Base-by-base conservation (phyloP, 35 echinoderm and acorn worm species). In the Ophiothrix spiculata region DNA sequence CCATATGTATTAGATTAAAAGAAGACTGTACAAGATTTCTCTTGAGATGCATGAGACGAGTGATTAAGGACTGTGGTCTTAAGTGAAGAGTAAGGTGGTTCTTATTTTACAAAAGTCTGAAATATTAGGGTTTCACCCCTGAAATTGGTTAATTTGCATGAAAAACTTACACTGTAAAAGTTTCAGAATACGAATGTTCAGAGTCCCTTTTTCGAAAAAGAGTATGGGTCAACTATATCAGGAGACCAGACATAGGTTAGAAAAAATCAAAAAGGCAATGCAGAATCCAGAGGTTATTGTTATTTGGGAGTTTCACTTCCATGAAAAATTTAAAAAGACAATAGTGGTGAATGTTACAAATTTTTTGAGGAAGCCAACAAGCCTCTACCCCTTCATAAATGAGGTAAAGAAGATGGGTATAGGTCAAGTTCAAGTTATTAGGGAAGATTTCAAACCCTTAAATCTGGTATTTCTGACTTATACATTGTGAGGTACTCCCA, bases 351-450 rank as follows among this genome's bases (percentile, higher is more conserved):
- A 15, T 15, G 16, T 4, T 25, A 2, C 1, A 2, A 69, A n/a
- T 25, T 69, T 25, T 15, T 69, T 69, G 25, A 6, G 1, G 60
- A n/a, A n/a, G 60, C 60, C 60, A 69, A 25, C 25, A 69, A 81
- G 60, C 35, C 77, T 90, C 39, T 90, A 90, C 38, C 88, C 88
- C 0, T 84, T 28, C 35, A 45, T 90, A 16, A 90, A 83, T 40
- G 84, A 90, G 40, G 23, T 34, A 37, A 19, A 4, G n/a, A 84
- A 23, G 63, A 84, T 0, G 32, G 80, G 28, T 36, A 73, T 75
- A 25, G 60, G 36, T 13, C 56, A 74, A 17, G 54, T 56, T 37
- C 8, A 3, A 69, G 36, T 63, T 1, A 84, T 84, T 33, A 74
- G 6, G 3, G 60, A 84, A 11, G 33, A 63, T 74, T 84, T 84